Base-by-base conservation (phyloP, 2,888 invertebrate species). In the Clostera curtula region DNA sequence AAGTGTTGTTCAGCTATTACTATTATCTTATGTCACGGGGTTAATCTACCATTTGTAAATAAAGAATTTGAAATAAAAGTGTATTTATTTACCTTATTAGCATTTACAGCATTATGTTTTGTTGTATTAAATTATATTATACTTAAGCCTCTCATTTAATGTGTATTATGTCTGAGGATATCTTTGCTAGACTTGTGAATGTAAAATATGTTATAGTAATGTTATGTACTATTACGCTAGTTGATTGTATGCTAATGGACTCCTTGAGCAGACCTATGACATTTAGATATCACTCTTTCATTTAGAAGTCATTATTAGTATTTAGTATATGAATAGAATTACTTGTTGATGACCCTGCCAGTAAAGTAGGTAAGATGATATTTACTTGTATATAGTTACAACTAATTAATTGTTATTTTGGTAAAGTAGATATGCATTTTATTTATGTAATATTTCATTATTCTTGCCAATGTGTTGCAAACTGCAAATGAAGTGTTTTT, bases 21-120 rank as follows among this genome's bases (percentile, higher is more conserved):
- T n/a, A n/a, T n/a, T n/a, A n/a, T n/a, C n/a, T n/a, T n/a, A n/a
- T n/a, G n/a, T n/a, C n/a, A n/a, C n/a, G n/a, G n/a, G n/a, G n/a
- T n/a, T n/a, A n/a, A n/a, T n/a, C n/a, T n/a, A n/a, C n/a, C n/a
- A n/a, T n/a, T 50, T 43, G 32, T 36, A 48, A 68, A 67, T 62
- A 66, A 69, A 68, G 34, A 38, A 50, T 59, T 55, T 5, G 36
- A 60, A 50, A 32, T 7, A 27, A 49, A 51, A 40, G 55, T 70
- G 65, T 68, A 61, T 61, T 69, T 43, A 64, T 69, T 71, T 40
- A 50, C 58, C 61, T 52, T 48, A 25, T 27, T 25, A 33, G 25
- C 27, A 24, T 43, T 46, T 35, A 38, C 40, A 46, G 41, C 30
- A 41, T 42, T 36, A 32, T 31, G 50, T 54, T 62, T 37, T 60